Percentiles rank a stretch among this genome's conserved stretches.
Conservation (phyloP, 2,888 invertebrate species). For the Aspidiotus destructor region DNA sequence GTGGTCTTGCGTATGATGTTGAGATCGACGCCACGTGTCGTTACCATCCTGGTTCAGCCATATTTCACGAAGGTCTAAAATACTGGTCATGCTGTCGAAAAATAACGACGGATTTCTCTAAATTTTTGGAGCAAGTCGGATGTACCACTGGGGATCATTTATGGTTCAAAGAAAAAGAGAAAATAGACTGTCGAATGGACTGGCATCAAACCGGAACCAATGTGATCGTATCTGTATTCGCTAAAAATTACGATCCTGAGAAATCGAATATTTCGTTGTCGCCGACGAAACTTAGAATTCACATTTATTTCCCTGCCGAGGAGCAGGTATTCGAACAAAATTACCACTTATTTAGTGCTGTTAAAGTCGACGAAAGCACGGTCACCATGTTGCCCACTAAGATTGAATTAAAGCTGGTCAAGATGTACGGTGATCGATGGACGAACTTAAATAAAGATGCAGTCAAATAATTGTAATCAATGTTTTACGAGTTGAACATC, state of each 20-base stretch:
- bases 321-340: slow-evolving; percentile 63
- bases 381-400: slow-evolving; percentile 78
- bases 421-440: slow-evolving; percentile 79
- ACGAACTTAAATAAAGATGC: slow-evolving; percentile 8
- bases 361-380: slow-evolving; percentile 59
- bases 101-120: slow-evolving; percentile 85
- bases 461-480: not conserved
- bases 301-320: slow-evolving; percentile 68
- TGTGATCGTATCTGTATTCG: slow-evolving; percentile 80
- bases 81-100: slow-evolving; percentile 95
- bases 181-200: slow-evolving; percentile 71
- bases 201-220: slow-evolving; percentile 86
- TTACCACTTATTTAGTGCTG: slow-evolving; percentile 71
- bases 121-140: slow-evolving; percentile 83
- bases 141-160: slow-evolving; percentile 75
- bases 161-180: slow-evolving; percentile 58
- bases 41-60: slow-evolving; percentile 78
- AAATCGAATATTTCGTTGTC: slow-evolving; percentile 68
- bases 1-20: slow-evolving; percentile 46
- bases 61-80: slow-evolving; percentile 95
- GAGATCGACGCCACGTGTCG: slow-evolving; percentile 49
- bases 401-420: slow-evolving; percentile 82
- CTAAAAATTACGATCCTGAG: slow-evolving; percentile 76
- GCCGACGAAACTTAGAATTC: slow-evolving; percentile 65
- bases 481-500: not conserved